phyloP scores from a whole-genome alignment of 2,797 vertebrate species.

The Glyptemys insculpta region DNA sequence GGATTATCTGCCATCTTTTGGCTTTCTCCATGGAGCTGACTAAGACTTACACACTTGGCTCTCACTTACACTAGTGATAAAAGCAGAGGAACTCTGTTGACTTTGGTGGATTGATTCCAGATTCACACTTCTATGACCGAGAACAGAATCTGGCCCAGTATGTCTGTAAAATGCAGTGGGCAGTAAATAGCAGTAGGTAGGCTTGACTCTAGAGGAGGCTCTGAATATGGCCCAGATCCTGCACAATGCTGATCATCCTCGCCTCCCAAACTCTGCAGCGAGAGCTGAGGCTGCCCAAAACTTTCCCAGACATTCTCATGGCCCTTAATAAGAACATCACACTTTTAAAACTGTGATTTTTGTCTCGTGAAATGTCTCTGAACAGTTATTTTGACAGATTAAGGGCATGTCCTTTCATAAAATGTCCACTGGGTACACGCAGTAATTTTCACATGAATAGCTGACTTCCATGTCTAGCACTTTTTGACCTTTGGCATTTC shows the following conservation, averaged over 20 bases:
- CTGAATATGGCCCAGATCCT: neutral
- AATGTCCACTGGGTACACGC: neutral
- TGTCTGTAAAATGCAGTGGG: neutral
- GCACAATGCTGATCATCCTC: neutral
- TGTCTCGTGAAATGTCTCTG: neutral
- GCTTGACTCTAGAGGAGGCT: fast-evolving
- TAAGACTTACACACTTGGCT: fast-evolving
- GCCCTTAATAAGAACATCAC: neutral
- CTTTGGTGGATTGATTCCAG: neutral
- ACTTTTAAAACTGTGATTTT: neutral
- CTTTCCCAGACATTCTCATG: neutral
- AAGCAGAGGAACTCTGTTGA: neutral
- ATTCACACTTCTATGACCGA: neutral
- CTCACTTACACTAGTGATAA: neutral
- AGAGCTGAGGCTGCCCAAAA: fast-evolving
- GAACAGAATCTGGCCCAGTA: neutral
- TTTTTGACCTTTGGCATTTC: constrained; percentile 51
- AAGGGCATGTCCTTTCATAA: neutral
- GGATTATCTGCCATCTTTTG: neutral
- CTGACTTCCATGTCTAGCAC: neutral
- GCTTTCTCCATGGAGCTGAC: neutral
- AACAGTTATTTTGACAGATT: neutral
- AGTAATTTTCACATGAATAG: neutral
- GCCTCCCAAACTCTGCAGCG: neutral
- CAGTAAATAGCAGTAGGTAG: neutral